These are phyloP conservation scores for Diacarnus erythraeanus DNA, from an alignment of 37 sponge, comb jelly and placozoan species.

Conservation along the genomic window DNA sequence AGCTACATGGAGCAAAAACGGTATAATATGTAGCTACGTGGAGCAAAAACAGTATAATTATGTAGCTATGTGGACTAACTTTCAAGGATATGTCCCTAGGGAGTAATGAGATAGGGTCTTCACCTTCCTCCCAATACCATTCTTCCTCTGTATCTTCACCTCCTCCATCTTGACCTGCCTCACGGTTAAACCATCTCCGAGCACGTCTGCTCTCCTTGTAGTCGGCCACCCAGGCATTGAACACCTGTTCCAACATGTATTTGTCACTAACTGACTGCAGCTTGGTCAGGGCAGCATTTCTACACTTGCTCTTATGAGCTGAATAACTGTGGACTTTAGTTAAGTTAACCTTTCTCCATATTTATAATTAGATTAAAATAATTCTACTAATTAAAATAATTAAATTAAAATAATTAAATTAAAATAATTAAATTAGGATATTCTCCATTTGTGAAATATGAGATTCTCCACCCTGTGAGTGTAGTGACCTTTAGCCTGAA, in stretches of 20 bases:
- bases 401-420: no score
- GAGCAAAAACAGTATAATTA: background rate
- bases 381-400: no score
- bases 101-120: slow-evolving; percentile 67
- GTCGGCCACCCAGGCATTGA: slow-evolving; percentile 52
- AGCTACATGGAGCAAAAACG: background rate
- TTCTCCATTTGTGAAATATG: slow-evolving; percentile 27
- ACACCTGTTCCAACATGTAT: background rate
- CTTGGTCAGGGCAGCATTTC: background rate
- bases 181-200: slow-evolving; percentile 30
- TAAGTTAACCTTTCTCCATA: no score
- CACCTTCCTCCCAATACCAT: slow-evolving; percentile 75
- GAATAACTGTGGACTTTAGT: slow-evolving; percentile 31
- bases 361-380: no score
- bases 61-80: slow-evolving; percentile 7
- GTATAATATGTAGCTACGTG: no score
- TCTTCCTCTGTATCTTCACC: slow-evolving; percentile 37
- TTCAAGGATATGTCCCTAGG: slow-evolving; percentile 57
- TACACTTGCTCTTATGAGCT: slow-evolving; percentile 1
- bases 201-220: slow-evolving; percentile 27
- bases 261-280: background rate
- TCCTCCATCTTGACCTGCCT: slow-evolving; percentile 16
- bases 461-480: slow-evolving; percentile 3
- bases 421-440: slow-evolving; percentile 27
- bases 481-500: slow-evolving; percentile 33